These are phyloP conservation scores for Ormyrus nitidulus DNA, from an alignment of 2,888 invertebrate genomes.

Conservation along the genomic window DNA sequence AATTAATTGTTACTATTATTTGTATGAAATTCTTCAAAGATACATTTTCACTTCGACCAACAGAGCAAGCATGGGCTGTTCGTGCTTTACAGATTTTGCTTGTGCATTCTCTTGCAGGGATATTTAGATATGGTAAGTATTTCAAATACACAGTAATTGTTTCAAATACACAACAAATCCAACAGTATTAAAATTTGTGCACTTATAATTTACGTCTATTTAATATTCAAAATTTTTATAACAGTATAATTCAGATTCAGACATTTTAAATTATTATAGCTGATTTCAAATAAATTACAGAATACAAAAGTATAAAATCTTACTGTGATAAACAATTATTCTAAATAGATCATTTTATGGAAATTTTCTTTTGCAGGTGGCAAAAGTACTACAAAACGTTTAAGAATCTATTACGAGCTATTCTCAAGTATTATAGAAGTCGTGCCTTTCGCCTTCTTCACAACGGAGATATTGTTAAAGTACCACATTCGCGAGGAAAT, in stretches of 20 bases:
- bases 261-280: background rate
- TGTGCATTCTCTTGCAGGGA: conserved; percentile 69
- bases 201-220: no score
- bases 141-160: background rate
- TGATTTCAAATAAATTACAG: background rate
- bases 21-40: conserved; percentile 67
- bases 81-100: conserved; percentile 70
- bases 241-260: background rate
- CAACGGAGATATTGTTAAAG: conserved; percentile 68
- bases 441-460: conserved; percentile 69
- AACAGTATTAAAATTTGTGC: no score
- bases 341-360: no score
- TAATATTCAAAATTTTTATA: background rate
- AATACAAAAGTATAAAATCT: background rate
- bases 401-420: conserved; percentile 69
- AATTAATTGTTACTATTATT: conserved; percentile 66
- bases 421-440: conserved; percentile 68
- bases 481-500: conserved; percentile 65
- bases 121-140: conserved; percentile 70
- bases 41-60: conserved; percentile 62
- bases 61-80: conserved; percentile 66
- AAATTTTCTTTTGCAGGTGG: conserved; percentile 61
- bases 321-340: no score
- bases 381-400: conserved; percentile 63
- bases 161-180: background rate